These are phyloP conservation scores for Chrysogorgia sp. DNA, from an alignment of 92 coral and sea anemone species.

Conservation along the genomic window DNA sequence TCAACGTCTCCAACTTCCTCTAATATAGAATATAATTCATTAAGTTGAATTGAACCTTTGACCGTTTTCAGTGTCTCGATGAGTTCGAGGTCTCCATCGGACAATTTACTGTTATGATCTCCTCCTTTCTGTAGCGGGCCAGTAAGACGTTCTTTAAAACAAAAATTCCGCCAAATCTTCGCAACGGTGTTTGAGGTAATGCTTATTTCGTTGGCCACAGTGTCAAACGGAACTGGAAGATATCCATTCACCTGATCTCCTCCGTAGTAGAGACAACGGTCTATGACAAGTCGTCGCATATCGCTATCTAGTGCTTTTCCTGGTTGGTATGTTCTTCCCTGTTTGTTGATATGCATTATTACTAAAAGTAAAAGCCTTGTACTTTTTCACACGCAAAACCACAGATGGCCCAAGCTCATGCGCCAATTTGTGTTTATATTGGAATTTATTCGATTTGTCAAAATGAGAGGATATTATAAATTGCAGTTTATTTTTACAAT, in stretches of 20 bases:
- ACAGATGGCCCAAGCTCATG: too few relatives aligned
- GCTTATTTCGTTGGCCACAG: not conserved
- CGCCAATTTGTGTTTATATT: too few relatives aligned
- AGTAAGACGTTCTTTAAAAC: constrained; percentile 18
- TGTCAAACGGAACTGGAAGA: constrained; percentile 20
- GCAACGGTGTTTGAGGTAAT: constrained; percentile 18
- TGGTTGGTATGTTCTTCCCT: not conserved
- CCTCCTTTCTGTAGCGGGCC: constrained; percentile 14
- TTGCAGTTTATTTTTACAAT: too few relatives aligned
- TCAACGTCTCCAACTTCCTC: constrained; percentile 13
- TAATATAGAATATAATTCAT: too few relatives aligned
- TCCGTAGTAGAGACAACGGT: constrained; percentile 5
- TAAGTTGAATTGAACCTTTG: too few relatives aligned
- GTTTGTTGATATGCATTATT: constrained; percentile 8
- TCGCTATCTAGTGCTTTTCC: constrained; percentile 2
- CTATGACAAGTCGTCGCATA: not conserved
- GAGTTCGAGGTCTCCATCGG: too few relatives aligned
- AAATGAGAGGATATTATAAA: too few relatives aligned
- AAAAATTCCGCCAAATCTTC: constrained; percentile 26
- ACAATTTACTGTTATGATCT: not conserved
- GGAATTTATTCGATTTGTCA: too few relatives aligned
- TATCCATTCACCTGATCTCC: constrained; percentile 26
- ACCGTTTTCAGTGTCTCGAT: too few relatives aligned
- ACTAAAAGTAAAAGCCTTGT: too few relatives aligned
- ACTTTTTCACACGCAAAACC: too few relatives aligned